A percentile compares a stretch with the other conserved stretches of the same genome.
phyloP scores from a whole-genome alignment of 2,113 vertebrate species.

The Peromyscus californicus region DNA sequence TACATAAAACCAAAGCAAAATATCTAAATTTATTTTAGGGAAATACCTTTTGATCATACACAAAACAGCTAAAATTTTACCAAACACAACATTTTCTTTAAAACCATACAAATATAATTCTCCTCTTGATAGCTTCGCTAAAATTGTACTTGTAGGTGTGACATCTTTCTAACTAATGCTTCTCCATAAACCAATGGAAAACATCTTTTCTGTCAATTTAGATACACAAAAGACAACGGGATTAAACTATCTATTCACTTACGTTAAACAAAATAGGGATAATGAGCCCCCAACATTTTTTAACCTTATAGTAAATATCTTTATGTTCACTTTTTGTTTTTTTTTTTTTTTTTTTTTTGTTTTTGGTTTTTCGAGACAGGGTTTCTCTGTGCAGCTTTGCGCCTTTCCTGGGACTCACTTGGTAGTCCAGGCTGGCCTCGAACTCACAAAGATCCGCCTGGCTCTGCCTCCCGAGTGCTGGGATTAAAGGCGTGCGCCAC shows the following conservation, averaged over 20 bases:
- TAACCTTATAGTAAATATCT: constrained; percentile 28
- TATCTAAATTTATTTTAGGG: constrained; percentile 54
- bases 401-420: too few relatives aligned
- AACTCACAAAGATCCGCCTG: too few relatives aligned
- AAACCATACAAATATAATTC: background rate
- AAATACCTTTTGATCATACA: constrained; percentile 32
- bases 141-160: constrained; percentile 13
- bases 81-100: constrained; percentile 2
- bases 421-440: too few relatives aligned
- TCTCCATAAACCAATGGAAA: constrained; percentile 52
- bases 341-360: too few relatives aligned
- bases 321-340: constrained; percentile 34
- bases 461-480: too few relatives aligned
- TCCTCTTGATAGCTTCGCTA: background rate
- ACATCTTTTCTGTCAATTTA: constrained; percentile 41
- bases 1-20: constrained; percentile 66
- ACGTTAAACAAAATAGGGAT: constrained; percentile 11
- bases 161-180: constrained; percentile 53
- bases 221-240: background rate
- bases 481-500: too few relatives aligned
- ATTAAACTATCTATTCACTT: background rate
- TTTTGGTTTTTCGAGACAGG: too few relatives aligned
- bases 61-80: constrained; percentile 25
- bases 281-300: background rate
- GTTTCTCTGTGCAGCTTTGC: too few relatives aligned